Percentiles rank a stretch among this genome's conserved stretches.
Conservation (phyloP, 2,888 invertebrate genomes). For the Chymomyza amoena region DNA sequence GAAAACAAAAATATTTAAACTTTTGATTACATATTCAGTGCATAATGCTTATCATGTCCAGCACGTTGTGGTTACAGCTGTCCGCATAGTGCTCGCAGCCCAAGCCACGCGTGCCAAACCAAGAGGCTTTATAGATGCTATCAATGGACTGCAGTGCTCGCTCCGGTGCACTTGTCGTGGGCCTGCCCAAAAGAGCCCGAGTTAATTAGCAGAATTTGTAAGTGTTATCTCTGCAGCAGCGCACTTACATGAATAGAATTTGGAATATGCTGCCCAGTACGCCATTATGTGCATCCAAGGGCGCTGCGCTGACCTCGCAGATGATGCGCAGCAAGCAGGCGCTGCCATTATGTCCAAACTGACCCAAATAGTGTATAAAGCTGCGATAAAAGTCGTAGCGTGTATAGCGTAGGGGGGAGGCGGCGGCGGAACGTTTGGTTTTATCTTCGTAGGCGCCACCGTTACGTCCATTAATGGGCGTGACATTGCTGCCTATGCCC, state of each 20-base stretch:
- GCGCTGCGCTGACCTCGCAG: constrained; percentile 82
- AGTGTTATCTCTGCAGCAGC: constrained; percentile 11
- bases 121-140: constrained; percentile 61
- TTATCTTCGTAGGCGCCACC: constrained; percentile 5
- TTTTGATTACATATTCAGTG: constrained; percentile 35
- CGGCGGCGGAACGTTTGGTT: constrained; percentile 38
- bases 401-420: constrained; percentile 50
- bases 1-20: background rate
- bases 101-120: constrained; percentile 40
- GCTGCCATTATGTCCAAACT: constrained; percentile 79
- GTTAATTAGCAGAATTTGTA: constrained; percentile 41
- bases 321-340: constrained; percentile 83
- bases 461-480: constrained; percentile 64
- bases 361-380: constrained; percentile 67
- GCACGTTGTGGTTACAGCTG: constrained; percentile 67
- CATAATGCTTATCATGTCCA: constrained; percentile 70
- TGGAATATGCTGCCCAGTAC: constrained; percentile 84
- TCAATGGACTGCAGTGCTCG: constrained; percentile 47
- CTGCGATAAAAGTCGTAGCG: constrained; percentile 71
- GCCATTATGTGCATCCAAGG: constrained; percentile 80
- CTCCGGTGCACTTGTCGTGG: constrained; percentile 70
- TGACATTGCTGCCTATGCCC: constrained; percentile 71
- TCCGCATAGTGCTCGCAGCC: constrained; percentile 63
- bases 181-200: constrained; percentile 53
- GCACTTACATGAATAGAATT: constrained; percentile 84